phyloP scores from a whole-genome alignment of 2,113 vertebrate species.

The Heterochromis multidens region DNA sequence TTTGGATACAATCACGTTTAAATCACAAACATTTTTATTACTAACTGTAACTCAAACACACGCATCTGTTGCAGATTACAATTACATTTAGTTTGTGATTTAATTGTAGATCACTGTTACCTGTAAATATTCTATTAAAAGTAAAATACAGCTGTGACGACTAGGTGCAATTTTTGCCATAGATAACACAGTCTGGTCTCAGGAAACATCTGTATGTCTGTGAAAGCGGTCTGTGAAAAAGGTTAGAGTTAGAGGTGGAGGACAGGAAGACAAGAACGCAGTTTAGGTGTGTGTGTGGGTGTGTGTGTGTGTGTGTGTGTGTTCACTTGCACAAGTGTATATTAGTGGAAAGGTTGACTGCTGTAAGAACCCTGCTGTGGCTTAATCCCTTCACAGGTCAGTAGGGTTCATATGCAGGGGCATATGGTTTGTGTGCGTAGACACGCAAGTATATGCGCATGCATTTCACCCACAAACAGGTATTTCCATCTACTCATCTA shows the following conservation, averaged over 20 bases:
- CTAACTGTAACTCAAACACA: not conserved
- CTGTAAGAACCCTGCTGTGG: slow-evolving; percentile 27
- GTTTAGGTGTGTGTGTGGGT: not conserved
- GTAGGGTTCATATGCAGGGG: slow-evolving; percentile 13
- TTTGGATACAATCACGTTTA: too few relatives aligned
- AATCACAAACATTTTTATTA: not conserved
- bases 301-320: not conserved
- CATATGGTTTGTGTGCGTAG: not conserved
- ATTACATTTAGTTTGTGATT: not conserved
- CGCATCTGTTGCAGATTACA: not conserved
- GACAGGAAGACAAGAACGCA: slow-evolving; percentile 36
- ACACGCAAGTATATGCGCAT: not conserved
- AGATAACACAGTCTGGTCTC: slow-evolving; percentile 21
- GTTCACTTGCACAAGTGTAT: not conserved
- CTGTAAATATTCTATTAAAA: not conserved
- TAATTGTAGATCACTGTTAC: not conserved
- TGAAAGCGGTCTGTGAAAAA: slow-evolving; percentile 58
- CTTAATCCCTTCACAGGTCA: slow-evolving; percentile 55
- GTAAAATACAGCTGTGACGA: not conserved
- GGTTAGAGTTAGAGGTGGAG: slow-evolving; percentile 45
- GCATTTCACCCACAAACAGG: not conserved
- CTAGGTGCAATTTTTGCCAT: not conserved
- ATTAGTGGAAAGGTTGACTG: slow-evolving; percentile 55
- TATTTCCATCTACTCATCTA: slow-evolving; percentile 12
- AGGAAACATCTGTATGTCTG: slow-evolving; percentile 65